These are phyloP conservation scores for Eulemur coronatus DNA, from an alignment of 2,797 vertebrate species.

Conservation along the genomic window DNA sequence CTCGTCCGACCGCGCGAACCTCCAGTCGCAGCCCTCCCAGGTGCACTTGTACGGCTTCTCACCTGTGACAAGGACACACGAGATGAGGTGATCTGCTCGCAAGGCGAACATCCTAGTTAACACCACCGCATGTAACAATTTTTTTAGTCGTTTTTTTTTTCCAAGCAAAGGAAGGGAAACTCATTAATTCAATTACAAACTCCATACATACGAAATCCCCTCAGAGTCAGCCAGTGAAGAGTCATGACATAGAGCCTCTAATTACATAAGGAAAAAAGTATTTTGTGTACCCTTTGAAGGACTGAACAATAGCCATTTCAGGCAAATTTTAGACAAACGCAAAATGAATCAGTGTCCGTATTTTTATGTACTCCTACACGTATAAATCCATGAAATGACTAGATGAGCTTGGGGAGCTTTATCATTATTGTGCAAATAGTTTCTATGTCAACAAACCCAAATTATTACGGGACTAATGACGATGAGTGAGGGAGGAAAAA, in stretches of 20 bases:
- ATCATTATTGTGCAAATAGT: not conserved
- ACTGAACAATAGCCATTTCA: not conserved
- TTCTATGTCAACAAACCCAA: not conserved
- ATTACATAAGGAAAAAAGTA: not conserved
- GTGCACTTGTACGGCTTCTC: slow-evolving; percentile 98
- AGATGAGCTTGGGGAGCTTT: not conserved
- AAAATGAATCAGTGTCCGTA: not conserved
- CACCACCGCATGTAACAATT: not conserved
- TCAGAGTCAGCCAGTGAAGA: not conserved
- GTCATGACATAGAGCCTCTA: not conserved
- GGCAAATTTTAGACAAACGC: not conserved
- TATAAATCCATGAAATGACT: not conserved
- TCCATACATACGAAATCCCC: not conserved
- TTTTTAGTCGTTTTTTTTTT: not conserved
- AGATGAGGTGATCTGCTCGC: slow-evolving; percentile 1
- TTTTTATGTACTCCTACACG: not conserved
- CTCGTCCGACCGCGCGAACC: slow-evolving; percentile 97
- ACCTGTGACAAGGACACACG: slow-evolving; percentile 84
- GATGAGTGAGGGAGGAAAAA: not conserved
- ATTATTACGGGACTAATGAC: not conserved
- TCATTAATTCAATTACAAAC: not conserved
- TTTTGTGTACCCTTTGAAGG: not conserved
- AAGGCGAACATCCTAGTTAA: not conserved
- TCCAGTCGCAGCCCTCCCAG: slow-evolving; percentile 98
- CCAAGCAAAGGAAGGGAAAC: not conserved